These are phyloP conservation scores for Calephelis nemesis DNA, from an alignment of 1,140 invertebrate species.

Conservation along the genomic window DNA sequence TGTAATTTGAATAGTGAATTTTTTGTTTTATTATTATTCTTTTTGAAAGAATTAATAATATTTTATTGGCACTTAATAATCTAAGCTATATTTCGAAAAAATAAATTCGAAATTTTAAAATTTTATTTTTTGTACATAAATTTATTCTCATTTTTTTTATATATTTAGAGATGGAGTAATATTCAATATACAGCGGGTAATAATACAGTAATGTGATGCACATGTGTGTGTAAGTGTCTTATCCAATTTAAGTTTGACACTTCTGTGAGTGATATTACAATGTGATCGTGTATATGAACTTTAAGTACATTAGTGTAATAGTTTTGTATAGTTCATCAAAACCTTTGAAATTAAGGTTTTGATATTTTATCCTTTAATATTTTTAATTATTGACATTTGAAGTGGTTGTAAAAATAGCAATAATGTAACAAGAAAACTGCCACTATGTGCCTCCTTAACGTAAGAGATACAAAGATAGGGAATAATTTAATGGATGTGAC, in stretches of 20 bases:
- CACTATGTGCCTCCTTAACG: conserved; percentile 72
- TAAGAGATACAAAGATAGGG: conserved; percentile 39
- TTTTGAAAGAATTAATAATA: no score
- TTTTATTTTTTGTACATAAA: not conserved
- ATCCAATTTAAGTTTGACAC: conserved; percentile 60
- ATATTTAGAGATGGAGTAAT: conserved; percentile 32
- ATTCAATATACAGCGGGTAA: conserved; percentile 52
- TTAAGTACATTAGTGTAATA: conserved; percentile 63
- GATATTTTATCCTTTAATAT: conserved; percentile 34
- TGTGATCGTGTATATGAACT: conserved; percentile 75
- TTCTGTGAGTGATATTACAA: conserved; percentile 74
- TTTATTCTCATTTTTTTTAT: not conserved
- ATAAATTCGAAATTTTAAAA: not conserved
- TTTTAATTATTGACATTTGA: conserved; percentile 33
- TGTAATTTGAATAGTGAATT: no score
- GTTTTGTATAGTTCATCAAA: conserved; percentile 40
- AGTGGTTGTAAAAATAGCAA: conserved; percentile 65
- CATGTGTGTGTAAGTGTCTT: conserved; percentile 58
- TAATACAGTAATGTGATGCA: conserved; percentile 44
- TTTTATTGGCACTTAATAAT: no score
- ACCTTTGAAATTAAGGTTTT: conserved; percentile 40
- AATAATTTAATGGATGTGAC: conserved; percentile 23
- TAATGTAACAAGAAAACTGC: conserved; percentile 68
- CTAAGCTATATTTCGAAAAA: no score
- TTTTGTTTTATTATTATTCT: no score